These are phyloP conservation scores for Tupaia chinensis DNA, from an alignment of 2,113 vertebrate genomes.

Conservation along the genomic window DNA sequence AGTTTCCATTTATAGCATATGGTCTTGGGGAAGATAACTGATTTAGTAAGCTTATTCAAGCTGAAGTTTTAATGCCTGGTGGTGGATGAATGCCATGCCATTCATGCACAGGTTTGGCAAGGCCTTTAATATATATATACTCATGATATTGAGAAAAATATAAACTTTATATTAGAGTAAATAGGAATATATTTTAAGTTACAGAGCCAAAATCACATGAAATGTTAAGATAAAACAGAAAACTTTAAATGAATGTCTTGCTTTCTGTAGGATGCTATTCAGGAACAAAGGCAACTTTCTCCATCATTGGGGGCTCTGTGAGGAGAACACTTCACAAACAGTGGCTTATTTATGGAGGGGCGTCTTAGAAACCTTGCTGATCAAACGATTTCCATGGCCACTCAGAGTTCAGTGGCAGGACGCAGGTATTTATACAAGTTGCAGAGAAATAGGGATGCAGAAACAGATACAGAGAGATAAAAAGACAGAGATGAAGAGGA, in stretches of 20 bases:
- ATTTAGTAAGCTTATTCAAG: neutral
- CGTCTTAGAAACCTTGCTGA: neutral
- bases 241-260: neutral
- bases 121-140: neutral
- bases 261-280: neutral
- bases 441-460: neutral
- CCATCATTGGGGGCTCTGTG: neutral
- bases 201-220: neutral
- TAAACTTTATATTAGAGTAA: neutral
- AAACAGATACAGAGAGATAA: neutral
- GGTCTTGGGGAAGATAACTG: neutral
- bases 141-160: neutral
- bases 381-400: neutral
- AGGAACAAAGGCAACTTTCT: neutral
- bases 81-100: neutral
- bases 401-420: neutral
- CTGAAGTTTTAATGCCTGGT: neutral
- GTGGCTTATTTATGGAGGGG: neutral
- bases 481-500: neutral
- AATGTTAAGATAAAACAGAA: neutral
- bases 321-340: neutral
- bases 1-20: neutral
- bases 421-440: neutral
- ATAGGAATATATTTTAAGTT: conserved; percentile 1
- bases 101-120: neutral